Conservation (phyloP, 1,140 invertebrate species). For the Maconellicoccus hirsutus region DNA sequence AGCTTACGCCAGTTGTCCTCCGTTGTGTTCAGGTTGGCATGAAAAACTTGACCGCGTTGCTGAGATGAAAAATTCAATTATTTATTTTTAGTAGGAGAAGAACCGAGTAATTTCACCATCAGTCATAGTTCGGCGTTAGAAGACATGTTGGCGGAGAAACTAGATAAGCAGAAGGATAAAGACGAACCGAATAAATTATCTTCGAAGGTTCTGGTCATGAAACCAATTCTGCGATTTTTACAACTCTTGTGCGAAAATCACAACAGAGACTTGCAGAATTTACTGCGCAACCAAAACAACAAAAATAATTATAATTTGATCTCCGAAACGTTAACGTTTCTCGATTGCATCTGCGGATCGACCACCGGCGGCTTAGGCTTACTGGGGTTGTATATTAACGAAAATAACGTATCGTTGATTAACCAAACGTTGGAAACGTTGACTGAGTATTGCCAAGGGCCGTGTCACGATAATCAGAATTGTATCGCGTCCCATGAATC, state of each 20-base stretch:
- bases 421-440: slow-evolving; percentile 96
- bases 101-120: slow-evolving; percentile 28
- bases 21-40: not conserved
- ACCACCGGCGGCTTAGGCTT: slow-evolving; percentile 94
- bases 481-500: slow-evolving; percentile 97
- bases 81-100: slow-evolving; percentile 31
- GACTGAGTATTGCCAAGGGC: slow-evolving; percentile 99
- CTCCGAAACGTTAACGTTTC: slow-evolving; percentile 94
- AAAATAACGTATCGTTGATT: slow-evolving; percentile 91
- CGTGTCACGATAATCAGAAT: slow-evolving; percentile 98
- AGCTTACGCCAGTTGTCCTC: slow-evolving; percentile 48
- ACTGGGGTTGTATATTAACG: slow-evolving; percentile 94
- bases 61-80: no score
- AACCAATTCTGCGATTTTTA: slow-evolving; percentile 88
- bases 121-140: slow-evolving; percentile 44
- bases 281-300: slow-evolving; percentile 87
- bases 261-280: slow-evolving; percentile 86
- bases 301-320: slow-evolving; percentile 95
- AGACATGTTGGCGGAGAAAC: slow-evolving; percentile 64
- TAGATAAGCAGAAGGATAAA: slow-evolving; percentile 51
- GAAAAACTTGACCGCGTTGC: no score
- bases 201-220: slow-evolving; percentile 86
- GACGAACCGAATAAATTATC: slow-evolving; percentile 63
- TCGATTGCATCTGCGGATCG: slow-evolving; percentile 99
- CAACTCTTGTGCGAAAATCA: slow-evolving; percentile 99